Evolutionary conservation across 2,888 invertebrate genomes (phyloP), one percentile per base, ranked within the genome.

Genomic region (Criorhina ranunculi): DNA sequence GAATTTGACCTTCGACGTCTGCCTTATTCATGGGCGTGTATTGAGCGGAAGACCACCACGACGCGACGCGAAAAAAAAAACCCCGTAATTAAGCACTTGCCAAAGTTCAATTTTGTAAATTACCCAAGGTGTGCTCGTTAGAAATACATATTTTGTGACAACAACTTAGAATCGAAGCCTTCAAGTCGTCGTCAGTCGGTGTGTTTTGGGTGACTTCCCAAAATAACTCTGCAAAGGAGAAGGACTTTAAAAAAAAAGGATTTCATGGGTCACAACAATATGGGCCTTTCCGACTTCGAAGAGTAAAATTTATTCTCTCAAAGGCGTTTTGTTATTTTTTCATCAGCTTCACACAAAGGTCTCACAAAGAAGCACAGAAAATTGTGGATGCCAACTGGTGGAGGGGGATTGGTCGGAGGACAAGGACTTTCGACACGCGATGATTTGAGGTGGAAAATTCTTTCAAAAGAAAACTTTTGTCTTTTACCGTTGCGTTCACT

Each of bases 61-160:
- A 24, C 12, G 8, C 17, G 46, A 62, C 42, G 44, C n/a, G n/a
- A n/a, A n/a, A n/a, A n/a, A 33, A 42, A 60, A 57, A 62, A 72
- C 37, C n/a, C n/a, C 53, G 55, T 72, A 82, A 82, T 82, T 82
- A 82, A 82, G 66, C 53, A 70, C 66, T 66, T 77, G 76, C 51
- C 51, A 70, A 44, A 40, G 64, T 42, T 29, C 33, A 19, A 24
- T 62, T 80, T 62, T 33, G 11, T 15, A 75, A 62, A 73, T 60
- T 70, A 57, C 60, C 44, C 31, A 0, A 46, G 19, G 19, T 19
- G 1, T 11, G 35, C 12, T 37, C 51, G 12, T 46, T n/a, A 9
- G 37, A 37, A 44, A 31, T 35, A 42, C 12, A 15, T 69, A 60
- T 57, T 70, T 35, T 59, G 35, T 66, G 49, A 53, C 46, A 73